Base-by-base conservation (phyloP, 2,797 vertebrate genomes). In the Rhynchonycteris naso region DNA sequence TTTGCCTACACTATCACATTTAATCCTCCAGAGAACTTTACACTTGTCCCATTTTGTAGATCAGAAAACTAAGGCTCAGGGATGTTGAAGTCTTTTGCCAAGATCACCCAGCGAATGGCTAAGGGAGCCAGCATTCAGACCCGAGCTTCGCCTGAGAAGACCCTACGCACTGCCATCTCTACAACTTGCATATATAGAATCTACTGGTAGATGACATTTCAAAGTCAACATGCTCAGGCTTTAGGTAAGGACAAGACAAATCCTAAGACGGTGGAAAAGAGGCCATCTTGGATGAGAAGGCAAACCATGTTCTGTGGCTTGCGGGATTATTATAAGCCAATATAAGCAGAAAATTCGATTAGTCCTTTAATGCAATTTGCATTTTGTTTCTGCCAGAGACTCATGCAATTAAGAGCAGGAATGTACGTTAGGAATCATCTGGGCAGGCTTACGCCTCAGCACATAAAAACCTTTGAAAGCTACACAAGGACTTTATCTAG, bases 321-420 rank as follows among this genome's bases (percentile, higher is more conserved):
- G 68, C 6, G 28, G 75, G 82, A 88, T 93, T 92, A 66, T 81
- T n/a, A 35, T 69, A 72, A 96, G 52, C 72, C 84, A 84, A 1
- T 18, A 50, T 26, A 81, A 90, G 50, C 84, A 74, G 90, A 92
- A 85, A 85, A 96, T 88, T 90, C 0, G 10, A 50, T 92, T 91
- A 91, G 68, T 83, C n/a, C 54, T 78, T 28, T 59, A 83, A 61
- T 66, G 47, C 79, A 90, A 33, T 94, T 94, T 95, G 54, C 81
- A 43, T 92, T 90, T 96, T 92, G 52, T 85, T 87, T 88, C 78
- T 85, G 47, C 68, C 16, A 1, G 52, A 26, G 87, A 88, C 65
- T 90, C 30, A 19, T 52, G 63, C 71, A 90, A 38, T 91, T 59
- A 85, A 69, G 72, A 69, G 26, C 26, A 61, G 78, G 47, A 58